phyloP scores from a whole-genome alignment of 2,113 vertebrate species.

The Phainopepla nitens region DNA sequence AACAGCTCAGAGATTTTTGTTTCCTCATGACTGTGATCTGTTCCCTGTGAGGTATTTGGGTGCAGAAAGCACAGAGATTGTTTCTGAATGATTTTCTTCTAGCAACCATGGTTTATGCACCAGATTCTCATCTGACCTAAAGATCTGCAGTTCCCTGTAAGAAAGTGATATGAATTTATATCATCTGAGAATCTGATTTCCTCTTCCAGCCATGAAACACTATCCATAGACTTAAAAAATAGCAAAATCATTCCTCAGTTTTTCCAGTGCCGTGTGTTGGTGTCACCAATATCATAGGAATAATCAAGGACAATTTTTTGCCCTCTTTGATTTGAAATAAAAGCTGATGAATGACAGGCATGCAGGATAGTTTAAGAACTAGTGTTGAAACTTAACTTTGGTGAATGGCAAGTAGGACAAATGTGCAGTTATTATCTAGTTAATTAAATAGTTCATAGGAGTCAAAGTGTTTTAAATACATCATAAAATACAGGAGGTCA shows the following conservation, averaged over 20 bases:
- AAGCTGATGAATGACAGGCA: not conserved
- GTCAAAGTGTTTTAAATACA: slow-evolving; percentile 23
- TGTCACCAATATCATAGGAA: not conserved
- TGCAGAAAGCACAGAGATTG: not conserved
- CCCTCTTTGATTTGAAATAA: not conserved
- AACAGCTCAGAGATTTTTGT: not conserved
- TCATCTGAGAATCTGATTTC: not conserved
- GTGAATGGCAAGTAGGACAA: slow-evolving; percentile 22
- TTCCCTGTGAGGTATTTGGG: not conserved
- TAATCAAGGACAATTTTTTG: not conserved
- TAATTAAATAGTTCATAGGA: slow-evolving; percentile 24
- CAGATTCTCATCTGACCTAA: not conserved
- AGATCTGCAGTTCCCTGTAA: not conserved
- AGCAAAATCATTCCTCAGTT: not conserved
- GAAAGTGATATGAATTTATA: not conserved
- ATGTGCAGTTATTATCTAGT: slow-evolving; percentile 13
- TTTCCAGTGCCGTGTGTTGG: rapidly evolving
- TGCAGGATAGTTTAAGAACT: not conserved
- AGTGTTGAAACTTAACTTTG: not conserved
- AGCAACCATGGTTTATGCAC: not conserved
- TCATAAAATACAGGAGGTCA: slow-evolving; percentile 29
- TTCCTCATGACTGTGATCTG: not conserved
- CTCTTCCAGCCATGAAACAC: not conserved
- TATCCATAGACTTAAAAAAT: not conserved
- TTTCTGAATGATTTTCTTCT: not conserved